Base-by-base conservation (phyloP, 2,797 vertebrate species). In the Syngnathus acus region DNA sequence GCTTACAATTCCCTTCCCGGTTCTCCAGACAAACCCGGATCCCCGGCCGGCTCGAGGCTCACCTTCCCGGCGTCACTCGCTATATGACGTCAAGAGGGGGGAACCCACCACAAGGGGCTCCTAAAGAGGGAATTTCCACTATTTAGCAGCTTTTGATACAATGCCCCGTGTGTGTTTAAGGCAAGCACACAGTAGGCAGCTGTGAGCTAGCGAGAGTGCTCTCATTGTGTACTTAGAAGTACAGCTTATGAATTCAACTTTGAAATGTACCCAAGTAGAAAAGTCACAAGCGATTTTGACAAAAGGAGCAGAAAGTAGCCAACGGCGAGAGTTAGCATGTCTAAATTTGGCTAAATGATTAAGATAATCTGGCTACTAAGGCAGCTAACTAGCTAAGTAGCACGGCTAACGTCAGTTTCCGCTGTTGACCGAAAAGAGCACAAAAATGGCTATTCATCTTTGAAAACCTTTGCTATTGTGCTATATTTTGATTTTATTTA, bases 11-110 rank as follows among this genome's bases (percentile, higher is more conserved):
- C 64, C 55, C 14, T 37, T 59, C 71, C 80, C 14, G 57, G 75
- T 77, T 82, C 73, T 80, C 84, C 81, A 58, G 70, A 72, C 62
- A 73, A 9, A 48, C 55, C 61, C 74, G 14, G 64, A 75, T 48
- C 62, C 73, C 78, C 76, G 77, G 74, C 48, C 67, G 37, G 65
- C 62, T 74, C 63, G 57, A 59, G 48, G 14, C 45, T 55, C 59
- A 70, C 9, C 0, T 66, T 71, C 23, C 69, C 63, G 65, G 68
- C 62, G 62, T 61, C 66, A 57, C 48, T 71, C 71, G 75, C 40
- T 70, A 51, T 61, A 67, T 37, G 0, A 1, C 21, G 40, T 7
- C 9, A 65, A n/a, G n/a, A 23, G 66, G 59, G 58, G 17, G 60
- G 57, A 11, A 62, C 60, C 42, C 14, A 26, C 13, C 60, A 16